These are phyloP conservation scores for pig (Sus scrofa) DNA, from an alignment of 2,113 vertebrate genomes.

Conservation along the genomic window DNA sequence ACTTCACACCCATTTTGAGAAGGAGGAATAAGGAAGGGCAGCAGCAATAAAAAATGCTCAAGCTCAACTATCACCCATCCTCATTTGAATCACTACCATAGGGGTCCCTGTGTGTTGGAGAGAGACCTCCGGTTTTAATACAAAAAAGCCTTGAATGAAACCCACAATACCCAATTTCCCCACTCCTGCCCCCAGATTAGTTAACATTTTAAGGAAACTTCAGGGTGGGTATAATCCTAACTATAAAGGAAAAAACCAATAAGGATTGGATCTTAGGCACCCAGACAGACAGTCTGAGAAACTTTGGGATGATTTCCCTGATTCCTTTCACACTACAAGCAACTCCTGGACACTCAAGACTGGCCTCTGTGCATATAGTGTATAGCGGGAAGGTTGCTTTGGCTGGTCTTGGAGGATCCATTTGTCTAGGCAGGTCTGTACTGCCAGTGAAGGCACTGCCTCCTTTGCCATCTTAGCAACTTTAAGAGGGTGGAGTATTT, in stretches of 20 bases:
- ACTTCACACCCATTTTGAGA: neutral
- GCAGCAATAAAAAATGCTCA: neutral
- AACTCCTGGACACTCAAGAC: neutral
- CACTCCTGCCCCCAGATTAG: neutral
- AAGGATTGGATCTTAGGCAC: neutral
- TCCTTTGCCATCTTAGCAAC: slow-evolving; percentile 57
- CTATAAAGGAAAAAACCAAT: neutral
- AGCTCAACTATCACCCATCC: neutral
- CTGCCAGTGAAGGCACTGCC: slow-evolving; percentile 59
- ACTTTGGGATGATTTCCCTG: neutral
- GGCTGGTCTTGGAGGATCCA: neutral
- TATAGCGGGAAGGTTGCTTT: neutral
- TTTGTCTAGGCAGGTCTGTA: slow-evolving; percentile 14
- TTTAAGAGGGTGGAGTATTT: slow-evolving; percentile 82
- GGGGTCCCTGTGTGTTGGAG: neutral
- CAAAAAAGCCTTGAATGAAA: neutral
- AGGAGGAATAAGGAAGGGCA: neutral
- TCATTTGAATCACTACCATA: neutral
- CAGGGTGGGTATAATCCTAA: neutral
- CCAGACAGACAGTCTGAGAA: neutral
- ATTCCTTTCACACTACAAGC: neutral
- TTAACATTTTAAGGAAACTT: neutral
- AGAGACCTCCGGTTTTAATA: neutral
- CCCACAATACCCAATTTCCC: neutral
- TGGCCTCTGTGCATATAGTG: neutral